phyloP scores from a whole-genome alignment of 1,140 invertebrate species.

The Drosophila dunni region DNA sequence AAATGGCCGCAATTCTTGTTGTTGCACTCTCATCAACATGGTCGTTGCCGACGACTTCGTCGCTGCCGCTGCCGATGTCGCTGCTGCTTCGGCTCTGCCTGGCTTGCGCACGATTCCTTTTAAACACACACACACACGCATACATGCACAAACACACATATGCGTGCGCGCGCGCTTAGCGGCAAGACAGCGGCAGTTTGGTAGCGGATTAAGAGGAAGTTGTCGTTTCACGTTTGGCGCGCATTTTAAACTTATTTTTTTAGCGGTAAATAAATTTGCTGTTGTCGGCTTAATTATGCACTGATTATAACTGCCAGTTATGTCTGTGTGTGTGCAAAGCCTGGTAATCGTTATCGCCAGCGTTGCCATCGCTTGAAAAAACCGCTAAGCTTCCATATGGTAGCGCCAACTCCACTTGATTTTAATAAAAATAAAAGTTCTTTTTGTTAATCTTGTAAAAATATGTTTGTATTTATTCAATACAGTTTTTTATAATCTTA shows the following conservation, averaged over 20 bases:
- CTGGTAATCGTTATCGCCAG: constrained; percentile 34
- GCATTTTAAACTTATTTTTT: not conserved
- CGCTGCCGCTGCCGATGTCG: constrained; percentile 7
- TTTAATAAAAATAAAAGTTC: not conserved
- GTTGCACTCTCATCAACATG: constrained; percentile 28
- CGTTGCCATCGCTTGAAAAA: constrained; percentile 21
- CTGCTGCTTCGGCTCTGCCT: constrained; percentile 13
- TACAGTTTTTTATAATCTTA: constrained; percentile 35
- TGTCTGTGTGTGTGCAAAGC: too few species aligned
- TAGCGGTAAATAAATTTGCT: not conserved
- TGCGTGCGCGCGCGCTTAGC: not conserved
- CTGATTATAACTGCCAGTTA: not conserved
- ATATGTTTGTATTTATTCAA: constrained; percentile 61
- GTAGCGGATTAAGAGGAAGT: not conserved
- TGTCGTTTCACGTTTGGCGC: constrained; percentile 19
- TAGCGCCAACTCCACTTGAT: too few species aligned
- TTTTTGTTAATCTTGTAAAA: constrained; percentile 53
- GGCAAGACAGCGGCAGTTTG: constrained; percentile 18
- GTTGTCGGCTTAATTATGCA: not conserved
- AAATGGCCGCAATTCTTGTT: constrained; percentile 54
- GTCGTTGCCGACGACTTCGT: constrained; percentile 5
- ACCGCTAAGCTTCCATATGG: too few species aligned
- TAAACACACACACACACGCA: constrained; percentile 2
- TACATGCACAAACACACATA: not conserved
- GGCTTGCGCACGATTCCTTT: constrained; percentile 47